Evolutionary conservation across 2,888 invertebrate genomes (phyloP), one percentile per base, ranked within the genome.

Genomic region (Oscheius sp.): DNA sequence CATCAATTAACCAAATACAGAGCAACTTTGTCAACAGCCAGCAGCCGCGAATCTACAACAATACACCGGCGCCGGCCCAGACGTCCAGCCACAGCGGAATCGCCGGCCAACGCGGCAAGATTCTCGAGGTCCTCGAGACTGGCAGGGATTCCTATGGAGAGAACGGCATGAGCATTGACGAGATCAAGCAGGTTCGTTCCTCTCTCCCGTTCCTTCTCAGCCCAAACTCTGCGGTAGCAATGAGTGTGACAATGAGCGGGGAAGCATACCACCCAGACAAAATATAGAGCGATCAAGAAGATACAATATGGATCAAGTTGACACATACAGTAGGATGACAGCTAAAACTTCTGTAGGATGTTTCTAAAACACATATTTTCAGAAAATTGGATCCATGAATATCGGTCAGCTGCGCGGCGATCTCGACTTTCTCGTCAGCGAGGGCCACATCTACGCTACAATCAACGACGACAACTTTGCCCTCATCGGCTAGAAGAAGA

Each of bases 401-500:
- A 42, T 53, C 9, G 35, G 33, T 10, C 55, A 53, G 10, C 32
- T 74, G 21, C 50, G 55, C 7, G 35, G 37, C 1, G 74, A 74
- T 47, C 47, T 70, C 0, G 74, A 74, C 3, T 74, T 70, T 29
- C 70, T 74, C 32, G 55, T 62, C 37, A 42, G 47, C 21, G 74
- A 74, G 59, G 74, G 74, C 11, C 74, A 74, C 42, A 35, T 70
- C n/a, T 74, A 74, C 70, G 42, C 33, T 42, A 74, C 74, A 11
- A 70, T 58, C 60, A 59, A 59, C 37, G 74, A 74, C 37, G 70
- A 70, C 55, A 35, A 70, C n/a, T 70, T 70, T 37, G 70, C 74
- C 10, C 35, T 70, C 10, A 70, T 65, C 35, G 60, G 42, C 7
- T 33, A n/a, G 21, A 21, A 21, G 21, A 21, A 21, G 13, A 57